phyloP scores from a whole-genome alignment of 2,797 vertebrate genomes.

The Meriones psammophilus region DNA sequence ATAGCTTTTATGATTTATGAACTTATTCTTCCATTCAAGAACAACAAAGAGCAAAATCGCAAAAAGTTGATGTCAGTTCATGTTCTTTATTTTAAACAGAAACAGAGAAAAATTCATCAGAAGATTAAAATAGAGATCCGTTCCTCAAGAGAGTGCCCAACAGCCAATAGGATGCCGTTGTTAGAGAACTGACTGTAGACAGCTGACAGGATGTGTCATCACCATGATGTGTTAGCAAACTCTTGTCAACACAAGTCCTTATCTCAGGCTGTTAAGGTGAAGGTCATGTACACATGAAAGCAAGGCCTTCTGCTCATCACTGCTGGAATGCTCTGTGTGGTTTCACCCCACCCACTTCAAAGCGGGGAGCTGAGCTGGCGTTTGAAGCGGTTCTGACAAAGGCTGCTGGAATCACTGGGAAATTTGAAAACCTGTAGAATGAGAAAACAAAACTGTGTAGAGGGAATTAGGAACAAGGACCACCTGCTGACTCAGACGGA shows the following conservation, averaged over 20 bases:
- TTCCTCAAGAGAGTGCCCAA: conserved; percentile 61
- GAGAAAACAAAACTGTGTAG: conserved; percentile 19
- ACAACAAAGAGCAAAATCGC: not conserved
- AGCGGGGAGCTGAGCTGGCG: not conserved
- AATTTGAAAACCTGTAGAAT: conserved; percentile 55
- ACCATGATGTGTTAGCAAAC: conserved; percentile 26
- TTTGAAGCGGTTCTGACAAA: conserved; percentile 21
- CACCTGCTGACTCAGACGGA: conserved; percentile 68
- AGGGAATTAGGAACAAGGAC: not conserved
- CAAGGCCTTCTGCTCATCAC: conserved; percentile 7
- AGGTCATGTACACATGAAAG: not conserved
- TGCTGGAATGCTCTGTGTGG: not conserved
- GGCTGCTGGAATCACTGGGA: not conserved
- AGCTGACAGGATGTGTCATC: conserved; percentile 14
- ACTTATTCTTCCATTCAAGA: conserved; percentile 54
- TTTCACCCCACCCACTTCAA: conserved; percentile 39
- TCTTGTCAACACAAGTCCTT: conserved; percentile 55
- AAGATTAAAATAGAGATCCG: conserved; percentile 61
- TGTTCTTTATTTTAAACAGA: conserved; percentile 31
- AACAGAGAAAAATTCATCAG: conserved; percentile 52
- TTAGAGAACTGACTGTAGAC: not conserved
- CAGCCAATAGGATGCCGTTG: not conserved
- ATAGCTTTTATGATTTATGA: not conserved
- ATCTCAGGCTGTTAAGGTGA: not conserved
- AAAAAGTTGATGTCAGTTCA: not conserved